Evolutionary conservation across 2,113 vertebrate genomes (phyloP), one percentile per base, ranked within the genome.

Genomic region (Microtus richardsoni): DNA sequence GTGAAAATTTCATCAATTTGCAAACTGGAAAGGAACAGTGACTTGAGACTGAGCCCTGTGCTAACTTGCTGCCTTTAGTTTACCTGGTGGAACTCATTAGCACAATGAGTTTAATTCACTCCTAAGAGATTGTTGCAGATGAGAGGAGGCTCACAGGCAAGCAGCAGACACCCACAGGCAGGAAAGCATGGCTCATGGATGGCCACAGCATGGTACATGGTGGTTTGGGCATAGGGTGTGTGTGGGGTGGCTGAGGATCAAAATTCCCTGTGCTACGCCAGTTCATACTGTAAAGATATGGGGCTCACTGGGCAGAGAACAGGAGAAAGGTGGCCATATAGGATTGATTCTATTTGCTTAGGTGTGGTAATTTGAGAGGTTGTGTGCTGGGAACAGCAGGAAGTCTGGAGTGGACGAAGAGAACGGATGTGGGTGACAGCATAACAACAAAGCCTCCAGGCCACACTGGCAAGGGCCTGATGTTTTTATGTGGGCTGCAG

Each of bases 381-480:
- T 60, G 26, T 5, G 47, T 52, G 49, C 6, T 24, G 41, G 49
- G 19, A 68, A 36, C 0, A 49, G 64, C 33, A 54, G 71, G 58
- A 68, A 8, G 47, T 28, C 28, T 73, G 75, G 54, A 83, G 44
- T 17, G 52, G 77, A 75, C 44, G 5, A n/a, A 68, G 26, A 73
- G n/a, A 60, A 62, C 24, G 14, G 54, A 60, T 22, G 36, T 2
- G 1, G 33, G 8, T n/a, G 62, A 88, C 0, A 8, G 41, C 0
- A 14, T 4, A 19, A 60, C 68, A 47, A 5, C 13, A 17, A 30
- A 79, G 68, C 0, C 19, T 0, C 2, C 1, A 33, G 22, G 41
- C 39, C 58, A 13, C 70, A 2, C 9, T 47, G 79, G 36, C 24
- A 70, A 54, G 49, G 83, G 52, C 21, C 26, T 75, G 28, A 14